Conservation (phyloP, 2,113 vertebrate species). For the Rhodinocichla rosea region DNA sequence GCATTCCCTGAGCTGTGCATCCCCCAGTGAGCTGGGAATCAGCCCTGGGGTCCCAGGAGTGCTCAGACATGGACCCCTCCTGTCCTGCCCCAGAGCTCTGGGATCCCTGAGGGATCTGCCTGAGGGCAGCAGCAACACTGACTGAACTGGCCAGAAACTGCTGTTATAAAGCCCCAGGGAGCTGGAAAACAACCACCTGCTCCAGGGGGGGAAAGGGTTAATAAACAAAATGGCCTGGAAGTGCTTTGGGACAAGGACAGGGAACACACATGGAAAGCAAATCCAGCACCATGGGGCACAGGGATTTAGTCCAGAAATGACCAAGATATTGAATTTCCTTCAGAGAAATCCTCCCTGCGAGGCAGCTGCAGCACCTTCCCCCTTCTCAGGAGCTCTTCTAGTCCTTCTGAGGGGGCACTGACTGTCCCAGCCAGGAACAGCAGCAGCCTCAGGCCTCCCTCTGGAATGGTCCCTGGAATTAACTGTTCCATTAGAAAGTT, state of each 20-base stretch:
- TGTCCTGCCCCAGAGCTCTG: too few relatives aligned
- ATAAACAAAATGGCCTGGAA: neutral
- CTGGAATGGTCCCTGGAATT: neutral
- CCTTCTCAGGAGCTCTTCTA: neutral
- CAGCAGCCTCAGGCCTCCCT: neutral
- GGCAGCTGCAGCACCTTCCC: neutral
- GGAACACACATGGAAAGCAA: neutral
- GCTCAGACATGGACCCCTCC: neutral
- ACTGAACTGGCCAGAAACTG: neutral
- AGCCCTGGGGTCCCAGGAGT: neutral
- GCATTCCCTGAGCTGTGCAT: neutral
- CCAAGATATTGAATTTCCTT: neutral
- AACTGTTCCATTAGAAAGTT: neutral
- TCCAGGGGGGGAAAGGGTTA: neutral
- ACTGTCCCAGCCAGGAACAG: neutral
- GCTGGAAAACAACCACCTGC: neutral
- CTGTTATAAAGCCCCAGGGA: neutral
- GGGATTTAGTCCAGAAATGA: neutral
- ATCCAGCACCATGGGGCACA: neutral
- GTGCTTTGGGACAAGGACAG: rapidly evolving
- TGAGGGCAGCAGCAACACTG: neutral
- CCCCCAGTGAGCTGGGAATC: neutral
- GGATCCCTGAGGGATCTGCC: neutral
- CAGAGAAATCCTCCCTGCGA: neutral
- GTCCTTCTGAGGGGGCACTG: neutral